These are phyloP conservation scores for Thalassoma bifasciatum DNA, from an alignment of 2,113 vertebrate genomes.

Conservation along the genomic window DNA sequence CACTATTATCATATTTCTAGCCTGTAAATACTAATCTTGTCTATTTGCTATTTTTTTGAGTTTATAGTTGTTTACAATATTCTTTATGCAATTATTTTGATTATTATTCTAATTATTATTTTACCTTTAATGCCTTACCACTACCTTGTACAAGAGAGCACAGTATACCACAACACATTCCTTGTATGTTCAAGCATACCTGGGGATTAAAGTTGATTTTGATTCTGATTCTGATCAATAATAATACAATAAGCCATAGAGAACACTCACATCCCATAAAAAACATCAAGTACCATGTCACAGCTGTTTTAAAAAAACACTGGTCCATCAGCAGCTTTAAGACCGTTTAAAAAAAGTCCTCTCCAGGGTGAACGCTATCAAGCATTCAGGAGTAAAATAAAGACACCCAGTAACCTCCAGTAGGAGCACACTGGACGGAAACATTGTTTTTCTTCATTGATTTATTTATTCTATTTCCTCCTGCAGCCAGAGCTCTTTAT, in stretches of 20 bases:
- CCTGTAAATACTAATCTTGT: too few species aligned
- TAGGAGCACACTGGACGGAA: neutral
- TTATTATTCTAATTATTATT: too few species aligned
- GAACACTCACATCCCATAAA: neutral
- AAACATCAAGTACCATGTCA: neutral
- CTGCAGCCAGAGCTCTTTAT: neutral
- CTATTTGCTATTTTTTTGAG: too few species aligned
- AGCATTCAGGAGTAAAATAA: constrained; percentile 8
- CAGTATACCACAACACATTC: too few species aligned
- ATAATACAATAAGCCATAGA: neutral
- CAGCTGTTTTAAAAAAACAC: neutral
- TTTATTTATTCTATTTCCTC: neutral
- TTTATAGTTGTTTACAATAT: too few species aligned
- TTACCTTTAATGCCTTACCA: too few species aligned
- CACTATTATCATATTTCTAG: too few species aligned
- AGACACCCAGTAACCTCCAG: neutral
- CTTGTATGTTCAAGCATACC: too few species aligned
- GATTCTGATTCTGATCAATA: too few species aligned
- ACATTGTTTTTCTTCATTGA: constrained; percentile 9
- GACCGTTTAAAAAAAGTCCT: neutral
- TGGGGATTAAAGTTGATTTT: too few species aligned
- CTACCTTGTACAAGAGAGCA: too few species aligned
- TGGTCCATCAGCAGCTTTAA: neutral
- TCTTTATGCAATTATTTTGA: too few species aligned
- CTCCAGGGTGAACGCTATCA: neutral